Evolutionary conservation across 2,797 vertebrate species (phyloP).

Genomic region (Catharus ustulatus): DNA sequence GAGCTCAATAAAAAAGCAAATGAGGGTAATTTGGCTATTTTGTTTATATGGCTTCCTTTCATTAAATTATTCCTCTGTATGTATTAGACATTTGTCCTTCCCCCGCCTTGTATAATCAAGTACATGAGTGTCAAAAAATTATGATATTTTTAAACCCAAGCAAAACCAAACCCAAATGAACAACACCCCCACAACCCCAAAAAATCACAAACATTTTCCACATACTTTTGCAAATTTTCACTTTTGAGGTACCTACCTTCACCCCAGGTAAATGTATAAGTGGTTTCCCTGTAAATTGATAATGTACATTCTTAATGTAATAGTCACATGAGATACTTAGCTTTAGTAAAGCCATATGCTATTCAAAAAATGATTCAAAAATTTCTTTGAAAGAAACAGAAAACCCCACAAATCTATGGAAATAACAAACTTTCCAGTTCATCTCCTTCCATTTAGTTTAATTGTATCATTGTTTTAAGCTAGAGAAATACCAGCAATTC

Average conservation of each 20-base stretch:
- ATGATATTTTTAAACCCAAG: background rate
- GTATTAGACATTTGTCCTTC: background rate
- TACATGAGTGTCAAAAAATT: background rate
- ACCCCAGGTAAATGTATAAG: background rate
- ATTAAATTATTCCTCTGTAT: background rate
- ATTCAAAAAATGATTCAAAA: background rate
- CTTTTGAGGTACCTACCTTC: background rate
- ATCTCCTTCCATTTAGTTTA: background rate
- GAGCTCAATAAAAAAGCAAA: conserved; percentile 85
- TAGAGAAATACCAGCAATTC: background rate
- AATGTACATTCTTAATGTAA: background rate
- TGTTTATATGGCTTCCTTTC: background rate
- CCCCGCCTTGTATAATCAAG: background rate
- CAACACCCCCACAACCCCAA: background rate
- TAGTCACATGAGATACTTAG: background rate
- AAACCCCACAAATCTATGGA: background rate
- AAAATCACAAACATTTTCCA: background rate
- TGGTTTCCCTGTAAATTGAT: background rate
- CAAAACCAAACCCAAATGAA: background rate
- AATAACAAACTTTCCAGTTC: background rate
- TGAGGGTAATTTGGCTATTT: conserved; percentile 52
- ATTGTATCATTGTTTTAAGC: background rate
- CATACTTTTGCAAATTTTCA: background rate
- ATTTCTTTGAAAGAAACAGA: background rate
- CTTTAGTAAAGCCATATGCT: background rate